Conservation (phyloP, 2,888 invertebrate genomes). For the Ophion ellenae region DNA sequence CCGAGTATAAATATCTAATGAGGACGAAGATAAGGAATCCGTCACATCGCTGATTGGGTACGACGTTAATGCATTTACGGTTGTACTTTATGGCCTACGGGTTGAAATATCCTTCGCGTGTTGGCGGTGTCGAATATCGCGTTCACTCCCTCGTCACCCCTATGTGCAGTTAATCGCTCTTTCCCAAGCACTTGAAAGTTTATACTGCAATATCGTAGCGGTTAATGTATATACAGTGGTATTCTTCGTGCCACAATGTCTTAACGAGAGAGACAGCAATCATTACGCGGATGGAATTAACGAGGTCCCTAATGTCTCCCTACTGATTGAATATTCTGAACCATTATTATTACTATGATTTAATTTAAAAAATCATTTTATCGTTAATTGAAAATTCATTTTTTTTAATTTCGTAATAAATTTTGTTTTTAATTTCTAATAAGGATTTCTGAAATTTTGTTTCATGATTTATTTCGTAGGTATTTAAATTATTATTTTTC, state of each 20-base stretch:
- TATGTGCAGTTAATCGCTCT: slow-evolving; percentile 31
- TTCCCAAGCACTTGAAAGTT: slow-evolving; percentile 46
- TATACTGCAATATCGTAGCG: slow-evolving; percentile 37
- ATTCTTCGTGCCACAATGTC: slow-evolving; percentile 19
- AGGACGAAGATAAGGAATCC: slow-evolving; percentile 25
- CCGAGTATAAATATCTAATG: slow-evolving; percentile 10
- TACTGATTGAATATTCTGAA: background rate
- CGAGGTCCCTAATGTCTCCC: background rate
- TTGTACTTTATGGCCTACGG: slow-evolving; percentile 58
- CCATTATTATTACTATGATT: background rate
- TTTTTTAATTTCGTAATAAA: background rate
- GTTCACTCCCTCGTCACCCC: slow-evolving; percentile 42
- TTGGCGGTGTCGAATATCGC: slow-evolving; percentile 63
- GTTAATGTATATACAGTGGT: slow-evolving; percentile 26
- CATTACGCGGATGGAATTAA: slow-evolving; percentile 18
- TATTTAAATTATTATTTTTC: no score
- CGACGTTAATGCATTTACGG: slow-evolving; percentile 63
- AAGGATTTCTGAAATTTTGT: no score
- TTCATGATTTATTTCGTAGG: no score
- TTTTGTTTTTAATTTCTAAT: no score
- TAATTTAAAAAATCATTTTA: background rate
- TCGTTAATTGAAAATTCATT: no score
- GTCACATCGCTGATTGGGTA: slow-evolving; percentile 36
- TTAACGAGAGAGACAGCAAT: slow-evolving; percentile 29
- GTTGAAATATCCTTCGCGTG: slow-evolving; percentile 38